Evolutionary conservation across 2,888 invertebrate genomes (phyloP), one percentile per base, ranked within the genome.

Genomic region (Ornithoptera alexandrae): DNA sequence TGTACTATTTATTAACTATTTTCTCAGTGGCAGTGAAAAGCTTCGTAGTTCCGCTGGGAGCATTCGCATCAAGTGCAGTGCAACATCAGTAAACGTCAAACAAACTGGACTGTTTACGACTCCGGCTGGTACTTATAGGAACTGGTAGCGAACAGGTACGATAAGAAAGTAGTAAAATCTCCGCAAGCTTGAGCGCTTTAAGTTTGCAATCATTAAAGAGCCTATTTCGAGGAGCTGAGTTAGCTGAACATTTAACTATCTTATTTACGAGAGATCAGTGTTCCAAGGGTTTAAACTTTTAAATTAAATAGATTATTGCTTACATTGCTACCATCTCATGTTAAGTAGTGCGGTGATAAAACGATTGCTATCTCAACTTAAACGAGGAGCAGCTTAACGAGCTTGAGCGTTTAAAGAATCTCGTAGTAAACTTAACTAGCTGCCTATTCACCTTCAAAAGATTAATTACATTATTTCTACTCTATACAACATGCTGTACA

Each of bases 1-100:
- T 5, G 53, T 53, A 53, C 53, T 46, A 46, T 46, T 46, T 46
- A 53, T 53, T 53, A n/a, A 53, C n/a, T 18, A 53, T 53, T 50
- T 53, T n/a, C n/a, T n/a, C 18, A n/a, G 6, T n/a, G 8, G 18
- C 18, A n/a, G 6, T 53, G n/a, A 53, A 53, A n/a, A 18, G n/a
- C 53, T 1, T 46, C 46, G 17, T 46, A 15, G 46, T 12, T 46
- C 46, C 12, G 42, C 42, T 46, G 46, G 12, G 46, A 46, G 46
- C 46, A 15, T 46, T 46, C 46, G 46, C 46, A 17, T 46, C 53
- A 53, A n/a, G n/a, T 53, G 53, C 53, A n/a, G 46, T 8, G 22
- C 50, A 17, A 63, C 50, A n/a, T 58, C 22, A 58, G 57, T 58
- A 58, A 58, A 58, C 57, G 57, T 58, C 57, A 58, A 56, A 56